Percentiles rank a stretch among this genome's conserved stretches.
phyloP scores from a whole-genome alignment of 2,888 invertebrate genomes.

The Nomada ferruginata region DNA sequence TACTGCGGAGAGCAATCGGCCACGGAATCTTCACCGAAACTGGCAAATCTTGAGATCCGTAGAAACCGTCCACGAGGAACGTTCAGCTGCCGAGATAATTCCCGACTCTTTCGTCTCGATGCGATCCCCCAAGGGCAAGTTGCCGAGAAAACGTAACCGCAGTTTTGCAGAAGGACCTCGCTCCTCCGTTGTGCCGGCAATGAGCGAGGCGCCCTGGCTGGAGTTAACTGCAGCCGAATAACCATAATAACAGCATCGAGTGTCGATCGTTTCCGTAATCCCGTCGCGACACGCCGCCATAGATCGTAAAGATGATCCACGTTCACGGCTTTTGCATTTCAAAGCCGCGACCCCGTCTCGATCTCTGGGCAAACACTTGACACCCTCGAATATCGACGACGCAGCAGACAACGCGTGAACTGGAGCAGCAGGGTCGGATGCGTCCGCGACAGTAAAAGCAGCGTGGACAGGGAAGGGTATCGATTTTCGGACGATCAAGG shows the following conservation, averaged over 20 bases:
- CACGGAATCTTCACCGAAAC: background rate
- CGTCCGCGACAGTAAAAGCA: background rate
- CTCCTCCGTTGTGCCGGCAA: background rate
- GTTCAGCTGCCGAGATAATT: background rate
- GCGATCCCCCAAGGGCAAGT: background rate
- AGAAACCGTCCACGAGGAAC: background rate
- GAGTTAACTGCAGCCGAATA: conserved; percentile 58
- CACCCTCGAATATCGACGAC: conserved; percentile 38
- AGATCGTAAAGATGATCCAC: conserved; percentile 56
- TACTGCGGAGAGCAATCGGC: no score
- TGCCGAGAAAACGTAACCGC: background rate
- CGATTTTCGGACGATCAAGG: conserved; percentile 49
- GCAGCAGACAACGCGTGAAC: conserved; percentile 39
- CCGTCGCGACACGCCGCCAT: conserved; percentile 33
- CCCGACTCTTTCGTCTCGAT: background rate
- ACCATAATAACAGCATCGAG: conserved; percentile 20
- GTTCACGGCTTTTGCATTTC: conserved; percentile 50
- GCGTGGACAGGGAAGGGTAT: conserved; percentile 27
- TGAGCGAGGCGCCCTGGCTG: conserved; percentile 9
- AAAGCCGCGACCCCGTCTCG: conserved; percentile 20
- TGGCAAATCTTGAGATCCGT: background rate
- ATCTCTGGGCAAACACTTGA: conserved; percentile 28
- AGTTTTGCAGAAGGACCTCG: background rate
- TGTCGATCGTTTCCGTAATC: conserved; percentile 39
- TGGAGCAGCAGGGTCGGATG: background rate